phyloP scores from a whole-genome alignment of 2,888 invertebrate genomes.

The Poecilobothrus nobilitatus region DNA sequence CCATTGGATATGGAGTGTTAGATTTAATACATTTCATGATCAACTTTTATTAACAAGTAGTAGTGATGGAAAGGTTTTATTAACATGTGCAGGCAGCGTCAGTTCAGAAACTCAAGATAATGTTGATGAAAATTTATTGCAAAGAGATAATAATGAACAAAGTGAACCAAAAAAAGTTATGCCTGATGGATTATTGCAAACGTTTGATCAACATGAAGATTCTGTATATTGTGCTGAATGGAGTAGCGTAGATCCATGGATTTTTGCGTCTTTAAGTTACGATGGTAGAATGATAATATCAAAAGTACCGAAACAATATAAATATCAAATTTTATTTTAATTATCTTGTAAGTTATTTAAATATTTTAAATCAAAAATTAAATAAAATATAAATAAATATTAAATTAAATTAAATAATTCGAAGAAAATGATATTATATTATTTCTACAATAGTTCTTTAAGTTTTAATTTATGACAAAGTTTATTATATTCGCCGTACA shows the following conservation, averaged over 20 bases:
- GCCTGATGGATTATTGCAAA: constrained; percentile 81
- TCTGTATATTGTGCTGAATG: constrained; percentile 96
- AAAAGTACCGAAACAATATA: constrained; percentile 85
- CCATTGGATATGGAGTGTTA: constrained; percentile 91
- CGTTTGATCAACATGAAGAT: constrained; percentile 95
- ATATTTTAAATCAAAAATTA: too few relatives aligned
- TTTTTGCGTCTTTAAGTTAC: constrained; percentile 96
- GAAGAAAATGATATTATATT: too few relatives aligned
- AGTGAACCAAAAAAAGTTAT: constrained; percentile 41
- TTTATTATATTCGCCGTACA: too few relatives aligned
- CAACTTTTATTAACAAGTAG: constrained; percentile 89
- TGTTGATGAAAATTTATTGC: constrained; percentile 27
- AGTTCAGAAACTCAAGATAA: constrained; percentile 62
- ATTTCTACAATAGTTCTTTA: too few relatives aligned
- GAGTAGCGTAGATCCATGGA: constrained; percentile 97
- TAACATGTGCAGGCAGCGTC: constrained; percentile 79
- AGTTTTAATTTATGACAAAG: too few relatives aligned
- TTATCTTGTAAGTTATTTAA: background rate
- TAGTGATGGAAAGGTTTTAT: constrained; percentile 85
- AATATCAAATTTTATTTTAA: constrained; percentile 83
- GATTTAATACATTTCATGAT: constrained; percentile 95
- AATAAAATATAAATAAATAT: too few relatives aligned
- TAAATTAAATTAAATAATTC: too few relatives aligned
- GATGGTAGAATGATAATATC: constrained; percentile 93
- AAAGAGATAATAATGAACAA: constrained; percentile 26